phyloP scores from a whole-genome alignment of 37 sponge, comb jelly and placozoan genomes.

The Beroe forskalii region DNA sequence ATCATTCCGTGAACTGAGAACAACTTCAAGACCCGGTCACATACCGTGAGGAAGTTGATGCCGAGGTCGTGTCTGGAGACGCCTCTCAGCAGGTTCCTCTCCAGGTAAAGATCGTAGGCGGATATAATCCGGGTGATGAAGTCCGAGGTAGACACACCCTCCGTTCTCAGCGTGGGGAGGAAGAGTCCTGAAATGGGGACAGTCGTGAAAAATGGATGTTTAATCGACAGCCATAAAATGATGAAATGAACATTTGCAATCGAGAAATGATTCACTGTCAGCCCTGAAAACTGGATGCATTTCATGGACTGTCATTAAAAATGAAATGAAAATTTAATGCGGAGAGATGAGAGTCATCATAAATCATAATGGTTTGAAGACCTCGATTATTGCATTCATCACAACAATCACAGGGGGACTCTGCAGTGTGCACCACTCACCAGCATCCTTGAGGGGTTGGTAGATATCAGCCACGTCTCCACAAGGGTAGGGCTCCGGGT shows the following conservation, averaged over 20 bases:
- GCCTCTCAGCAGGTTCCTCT: conserved; percentile 84
- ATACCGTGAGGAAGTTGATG: conserved; percentile 23
- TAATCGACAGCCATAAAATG: no score
- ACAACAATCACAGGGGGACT: no score
- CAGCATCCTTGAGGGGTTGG: conserved; percentile 79
- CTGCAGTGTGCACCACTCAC: no score
- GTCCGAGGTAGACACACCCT: conserved; percentile 90
- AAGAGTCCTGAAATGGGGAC: conserved; percentile 76
- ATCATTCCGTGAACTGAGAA: background rate
- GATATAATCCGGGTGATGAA: conserved; percentile 86
- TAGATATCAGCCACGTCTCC: conserved; percentile 80
- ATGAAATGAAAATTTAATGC: no score
- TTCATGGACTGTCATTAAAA: no score
- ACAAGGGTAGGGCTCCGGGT: conserved; percentile 79
- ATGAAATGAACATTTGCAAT: no score
- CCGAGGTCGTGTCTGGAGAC: conserved; percentile 36
- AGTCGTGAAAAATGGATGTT: no score
- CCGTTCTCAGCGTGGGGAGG: conserved; percentile 85
- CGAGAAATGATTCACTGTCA: no score
- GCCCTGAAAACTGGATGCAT: no score
- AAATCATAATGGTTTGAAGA: no score
- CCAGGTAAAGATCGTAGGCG: conserved; percentile 87
- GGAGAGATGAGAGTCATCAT: no score
- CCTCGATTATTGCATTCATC: no score
- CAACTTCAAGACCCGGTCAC: background rate